Evolutionary conservation across 2,888 invertebrate genomes (phyloP).

Genomic region (Myopa testacea): DNA sequence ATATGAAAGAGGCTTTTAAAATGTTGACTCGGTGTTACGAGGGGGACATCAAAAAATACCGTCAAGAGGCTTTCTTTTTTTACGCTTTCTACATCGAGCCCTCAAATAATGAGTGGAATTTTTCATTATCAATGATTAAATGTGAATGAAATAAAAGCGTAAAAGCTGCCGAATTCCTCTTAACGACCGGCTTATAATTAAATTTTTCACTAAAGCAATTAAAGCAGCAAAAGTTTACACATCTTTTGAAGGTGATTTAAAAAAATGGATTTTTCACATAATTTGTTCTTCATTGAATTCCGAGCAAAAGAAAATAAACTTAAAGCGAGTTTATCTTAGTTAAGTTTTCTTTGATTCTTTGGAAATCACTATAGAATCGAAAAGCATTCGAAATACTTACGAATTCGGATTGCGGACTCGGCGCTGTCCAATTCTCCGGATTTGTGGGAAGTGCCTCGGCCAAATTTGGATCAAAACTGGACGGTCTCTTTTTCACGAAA

Average conservation of each 20-base stretch:
- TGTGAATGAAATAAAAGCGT: constrained; percentile 12
- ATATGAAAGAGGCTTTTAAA: constrained; percentile 5
- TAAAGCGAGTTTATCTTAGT: too few species aligned
- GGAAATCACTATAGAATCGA: too few species aligned
- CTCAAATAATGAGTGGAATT: constrained; percentile 51
- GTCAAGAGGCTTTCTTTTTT: constrained; percentile 1
- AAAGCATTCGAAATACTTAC: constrained; percentile 57
- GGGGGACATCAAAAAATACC: not conserved
- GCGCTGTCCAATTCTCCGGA: constrained; percentile 66
- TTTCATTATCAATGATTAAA: constrained; percentile 51
- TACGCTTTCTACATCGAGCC: constrained; percentile 34
- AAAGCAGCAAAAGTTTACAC: not conserved
- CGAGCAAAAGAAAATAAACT: too few species aligned
- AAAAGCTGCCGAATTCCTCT: not conserved
- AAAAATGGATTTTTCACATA: not conserved
- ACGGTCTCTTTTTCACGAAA: constrained; percentile 79
- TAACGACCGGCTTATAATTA: not conserved
- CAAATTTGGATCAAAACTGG: constrained; percentile 74
- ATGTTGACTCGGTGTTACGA: not conserved
- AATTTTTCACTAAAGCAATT: constrained; percentile 5
- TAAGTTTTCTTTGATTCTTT: too few species aligned
- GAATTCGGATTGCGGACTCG: constrained; percentile 68
- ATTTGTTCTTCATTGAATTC: too few species aligned
- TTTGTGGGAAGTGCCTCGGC: constrained; percentile 72
- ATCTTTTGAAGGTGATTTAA: not conserved